phyloP scores from a whole-genome alignment of 2,797 vertebrate genomes.

The Mastacembelus armatus region DNA sequence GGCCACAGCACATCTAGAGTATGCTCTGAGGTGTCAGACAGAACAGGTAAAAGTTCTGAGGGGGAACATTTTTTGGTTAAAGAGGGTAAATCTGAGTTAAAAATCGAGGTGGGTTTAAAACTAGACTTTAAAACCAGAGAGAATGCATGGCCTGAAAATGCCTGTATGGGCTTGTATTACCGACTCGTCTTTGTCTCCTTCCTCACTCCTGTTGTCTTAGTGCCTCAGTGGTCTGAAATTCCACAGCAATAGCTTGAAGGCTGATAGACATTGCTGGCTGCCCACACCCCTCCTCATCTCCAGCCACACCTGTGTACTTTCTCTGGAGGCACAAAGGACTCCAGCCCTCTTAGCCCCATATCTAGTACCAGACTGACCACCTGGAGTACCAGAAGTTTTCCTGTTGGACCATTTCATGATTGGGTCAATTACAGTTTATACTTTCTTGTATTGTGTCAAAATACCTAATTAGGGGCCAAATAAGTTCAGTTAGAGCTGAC shows the following conservation, averaged over 20 bases:
- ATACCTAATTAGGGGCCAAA: neutral
- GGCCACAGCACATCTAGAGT: conserved; percentile 29
- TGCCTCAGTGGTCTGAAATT: conserved; percentile 67
- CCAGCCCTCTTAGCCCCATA: conserved; percentile 16
- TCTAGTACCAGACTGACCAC: neutral
- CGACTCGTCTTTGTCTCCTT: conserved; percentile 44
- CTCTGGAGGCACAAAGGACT: conserved; percentile 41
- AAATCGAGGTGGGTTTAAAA: conserved; percentile 32
- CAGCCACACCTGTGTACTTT: conserved; percentile 71
- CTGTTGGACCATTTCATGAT: no score
- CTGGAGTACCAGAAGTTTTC: neutral
- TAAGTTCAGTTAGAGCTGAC: neutral
- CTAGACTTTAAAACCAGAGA: conserved; percentile 27
- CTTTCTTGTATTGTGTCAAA: neutral
- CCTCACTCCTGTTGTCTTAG: conserved; percentile 35
- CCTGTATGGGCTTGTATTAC: conserved; percentile 59
- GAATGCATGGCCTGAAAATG: conserved; percentile 17
- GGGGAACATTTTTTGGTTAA: no score
- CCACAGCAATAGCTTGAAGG: conserved; percentile 66
- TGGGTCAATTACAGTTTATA: neutral
- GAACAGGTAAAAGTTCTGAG: conserved; percentile 19
- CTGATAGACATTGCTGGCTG: conserved; percentile 26
- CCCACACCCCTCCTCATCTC: conserved; percentile 35
- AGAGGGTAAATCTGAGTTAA: no score
- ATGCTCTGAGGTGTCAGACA: conserved; percentile 8